A percentile compares a stretch with the other conserved stretches of the same genome.
phyloP scores from a whole-genome alignment of 2,113 vertebrate species.

The Lampris megalopsis region DNA sequence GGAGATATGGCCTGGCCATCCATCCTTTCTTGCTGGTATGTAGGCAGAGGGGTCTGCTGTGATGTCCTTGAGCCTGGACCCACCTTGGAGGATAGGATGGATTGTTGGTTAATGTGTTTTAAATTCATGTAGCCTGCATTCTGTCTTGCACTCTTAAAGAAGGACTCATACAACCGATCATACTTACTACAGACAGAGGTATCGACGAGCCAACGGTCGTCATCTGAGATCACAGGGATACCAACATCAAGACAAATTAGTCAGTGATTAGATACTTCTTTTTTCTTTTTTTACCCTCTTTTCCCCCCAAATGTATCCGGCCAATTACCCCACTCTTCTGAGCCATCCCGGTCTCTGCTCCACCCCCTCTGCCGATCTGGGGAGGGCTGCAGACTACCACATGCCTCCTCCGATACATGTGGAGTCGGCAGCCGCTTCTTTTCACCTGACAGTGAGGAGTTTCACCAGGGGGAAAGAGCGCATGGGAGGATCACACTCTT shows the following conservation, averaged over 20 bases:
- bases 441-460: too few relatives aligned
- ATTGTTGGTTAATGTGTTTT: not conserved
- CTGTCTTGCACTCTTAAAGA: not conserved
- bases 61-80: constrained; percentile 67
- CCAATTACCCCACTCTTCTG: too few relatives aligned
- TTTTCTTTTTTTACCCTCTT: too few relatives aligned
- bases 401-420: too few relatives aligned
- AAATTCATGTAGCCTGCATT: not conserved
- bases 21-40: constrained; percentile 63
- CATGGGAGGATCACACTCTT: too few relatives aligned
- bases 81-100: constrained; percentile 51
- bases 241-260: not conserved
- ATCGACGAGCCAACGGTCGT: constrained; percentile 77
- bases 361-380: too few relatives aligned
- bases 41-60: constrained; percentile 63
- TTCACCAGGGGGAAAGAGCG: too few relatives aligned
- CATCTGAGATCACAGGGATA: constrained; percentile 74
- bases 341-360: too few relatives aligned
- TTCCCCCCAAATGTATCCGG: too few relatives aligned
- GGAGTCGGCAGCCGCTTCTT: too few relatives aligned
- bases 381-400: too few relatives aligned
- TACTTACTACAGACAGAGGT: constrained; percentile 76
- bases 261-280: too few relatives aligned
- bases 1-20: not conserved
- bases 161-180: not conserved